These are phyloP conservation scores for Peromyscus nudipes DNA, from an alignment of 2,797 vertebrate species.

Conservation along the genomic window DNA sequence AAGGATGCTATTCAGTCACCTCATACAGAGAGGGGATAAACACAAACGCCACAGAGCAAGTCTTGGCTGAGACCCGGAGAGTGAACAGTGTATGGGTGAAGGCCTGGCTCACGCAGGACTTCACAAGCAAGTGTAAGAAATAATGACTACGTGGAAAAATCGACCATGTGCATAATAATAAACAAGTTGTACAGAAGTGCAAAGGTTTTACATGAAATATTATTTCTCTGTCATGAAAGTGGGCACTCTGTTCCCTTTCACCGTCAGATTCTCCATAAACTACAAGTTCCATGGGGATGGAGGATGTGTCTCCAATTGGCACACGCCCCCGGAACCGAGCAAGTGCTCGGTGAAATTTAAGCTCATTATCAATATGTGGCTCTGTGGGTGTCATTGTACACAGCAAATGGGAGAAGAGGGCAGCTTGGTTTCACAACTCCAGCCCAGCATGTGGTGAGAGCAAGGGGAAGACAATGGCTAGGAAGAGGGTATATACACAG, in stretches of 20 bases:
- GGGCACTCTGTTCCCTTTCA: not conserved
- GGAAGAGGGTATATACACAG: not conserved
- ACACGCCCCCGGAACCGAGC: not conserved
- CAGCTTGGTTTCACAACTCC: not conserved
- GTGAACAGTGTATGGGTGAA: not conserved
- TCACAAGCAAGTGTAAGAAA: slow-evolving; percentile 9
- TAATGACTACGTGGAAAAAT: not conserved
- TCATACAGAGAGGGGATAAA: not conserved
- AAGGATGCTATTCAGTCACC: slow-evolving; percentile 13
- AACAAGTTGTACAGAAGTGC: slow-evolving; percentile 29
- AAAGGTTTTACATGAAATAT: not conserved
- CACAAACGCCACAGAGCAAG: not conserved
- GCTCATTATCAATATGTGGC: not conserved
- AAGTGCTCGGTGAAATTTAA: not conserved
- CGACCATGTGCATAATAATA: not conserved
- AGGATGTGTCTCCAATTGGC: not conserved
- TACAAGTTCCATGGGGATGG: not conserved
- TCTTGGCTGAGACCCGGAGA: not conserved
- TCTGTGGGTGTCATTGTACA: not conserved
- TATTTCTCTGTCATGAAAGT: not conserved
- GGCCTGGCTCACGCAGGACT: not conserved
- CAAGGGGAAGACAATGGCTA: not conserved
- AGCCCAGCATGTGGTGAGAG: not conserved
- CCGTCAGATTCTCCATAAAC: not conserved
- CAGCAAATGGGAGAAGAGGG: not conserved